Conservation (phyloP, 2,113 vertebrate genomes). For the Stomatorhinus ivindoensis region DNA sequence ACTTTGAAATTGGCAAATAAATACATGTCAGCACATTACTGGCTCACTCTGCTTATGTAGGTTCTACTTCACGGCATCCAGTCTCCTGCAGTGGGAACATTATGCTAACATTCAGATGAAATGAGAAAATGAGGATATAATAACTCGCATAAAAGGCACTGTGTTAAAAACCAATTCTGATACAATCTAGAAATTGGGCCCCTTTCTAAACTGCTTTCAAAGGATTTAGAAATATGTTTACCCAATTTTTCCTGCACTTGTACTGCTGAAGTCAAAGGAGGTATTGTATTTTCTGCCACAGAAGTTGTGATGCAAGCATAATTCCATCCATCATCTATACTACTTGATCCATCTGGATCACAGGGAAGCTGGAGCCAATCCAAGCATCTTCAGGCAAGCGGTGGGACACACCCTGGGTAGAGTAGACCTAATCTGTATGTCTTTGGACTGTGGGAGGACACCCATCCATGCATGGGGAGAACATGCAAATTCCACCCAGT, state of each 20-base stretch:
- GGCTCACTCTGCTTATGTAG: neutral
- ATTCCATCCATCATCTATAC: neutral
- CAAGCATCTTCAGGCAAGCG: too few species aligned
- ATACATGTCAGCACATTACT: neutral
- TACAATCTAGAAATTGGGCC: neutral
- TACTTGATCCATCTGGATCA: too few species aligned
- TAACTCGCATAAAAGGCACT: neutral
- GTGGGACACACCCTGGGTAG: too few species aligned
- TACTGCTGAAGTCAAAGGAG: too few species aligned
- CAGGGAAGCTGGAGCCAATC: too few species aligned
- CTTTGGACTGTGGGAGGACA: too few species aligned
- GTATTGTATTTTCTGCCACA: too few species aligned
- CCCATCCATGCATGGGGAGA: too few species aligned
- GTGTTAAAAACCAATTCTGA: neutral
- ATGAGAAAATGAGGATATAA: neutral
- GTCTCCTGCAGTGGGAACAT: neutral
- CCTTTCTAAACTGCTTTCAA: neutral
- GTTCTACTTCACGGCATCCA: neutral
- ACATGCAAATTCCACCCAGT: too few species aligned
- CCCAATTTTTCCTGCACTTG: neutral
- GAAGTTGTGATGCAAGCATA: neutral
- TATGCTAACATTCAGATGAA: neutral
- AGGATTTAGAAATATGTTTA: neutral
- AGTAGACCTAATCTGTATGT: too few species aligned
- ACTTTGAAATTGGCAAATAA: neutral